phyloP scores from a whole-genome alignment of 1,140 invertebrate genomes.

The Gonatopus flavifemur region DNA sequence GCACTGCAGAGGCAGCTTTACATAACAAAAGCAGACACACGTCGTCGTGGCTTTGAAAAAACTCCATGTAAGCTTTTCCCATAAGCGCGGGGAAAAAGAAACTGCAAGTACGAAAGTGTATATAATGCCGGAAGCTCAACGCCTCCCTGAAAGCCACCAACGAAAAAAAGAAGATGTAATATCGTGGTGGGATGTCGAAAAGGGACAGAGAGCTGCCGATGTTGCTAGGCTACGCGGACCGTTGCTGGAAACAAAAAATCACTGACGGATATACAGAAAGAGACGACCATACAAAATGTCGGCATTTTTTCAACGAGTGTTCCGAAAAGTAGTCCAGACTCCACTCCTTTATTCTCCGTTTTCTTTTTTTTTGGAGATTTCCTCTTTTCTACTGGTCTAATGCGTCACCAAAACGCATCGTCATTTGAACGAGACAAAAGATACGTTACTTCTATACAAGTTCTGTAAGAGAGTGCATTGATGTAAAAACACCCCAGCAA shows the following conservation, averaged over 20 bases:
- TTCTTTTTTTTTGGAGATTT: slow-evolving; percentile 10
- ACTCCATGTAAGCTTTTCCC: background rate
- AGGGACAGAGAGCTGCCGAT: background rate
- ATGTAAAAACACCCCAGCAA: too few relatives aligned
- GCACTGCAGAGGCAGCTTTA: slow-evolving; percentile 18
- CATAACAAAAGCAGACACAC: slow-evolving; percentile 4
- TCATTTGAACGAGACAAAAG: too few relatives aligned
- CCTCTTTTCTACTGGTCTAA: slow-evolving; percentile 1
- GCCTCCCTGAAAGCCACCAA: slow-evolving; percentile 19
- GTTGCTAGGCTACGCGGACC: too few relatives aligned
- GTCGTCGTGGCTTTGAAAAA: slow-evolving; percentile 18
- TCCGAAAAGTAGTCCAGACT: slow-evolving; percentile 14
- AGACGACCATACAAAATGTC: slow-evolving; percentile 28
- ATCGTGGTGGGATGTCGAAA: background rate
- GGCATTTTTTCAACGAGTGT: slow-evolving; percentile 30
- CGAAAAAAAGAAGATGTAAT: background rate
- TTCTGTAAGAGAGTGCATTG: too few relatives aligned
- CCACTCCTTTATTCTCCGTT: slow-evolving; percentile 5
- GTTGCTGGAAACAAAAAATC: too few relatives aligned
- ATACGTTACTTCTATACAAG: too few relatives aligned
- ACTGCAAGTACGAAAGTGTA: slow-evolving; percentile 9
- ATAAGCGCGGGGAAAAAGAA: background rate
- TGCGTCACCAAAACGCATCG: too few relatives aligned
- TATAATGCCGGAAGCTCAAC: slow-evolving; percentile 6
- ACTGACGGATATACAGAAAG: too few relatives aligned